Evolutionary conservation across 2,113 vertebrate genomes (phyloP).

Genomic region (Panthera leo): DNA sequence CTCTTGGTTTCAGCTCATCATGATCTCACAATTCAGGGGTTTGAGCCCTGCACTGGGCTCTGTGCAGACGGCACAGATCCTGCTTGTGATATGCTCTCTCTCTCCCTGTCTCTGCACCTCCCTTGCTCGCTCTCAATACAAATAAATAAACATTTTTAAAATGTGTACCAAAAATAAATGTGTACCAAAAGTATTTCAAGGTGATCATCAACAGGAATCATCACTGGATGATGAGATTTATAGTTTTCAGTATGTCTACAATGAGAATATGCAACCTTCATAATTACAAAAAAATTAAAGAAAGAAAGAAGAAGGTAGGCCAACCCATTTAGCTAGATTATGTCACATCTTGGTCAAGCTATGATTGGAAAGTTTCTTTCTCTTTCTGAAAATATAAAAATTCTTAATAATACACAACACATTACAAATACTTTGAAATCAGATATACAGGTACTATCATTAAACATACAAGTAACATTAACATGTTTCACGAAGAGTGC

Average conservation of each 20-base stretch:
- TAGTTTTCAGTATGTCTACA: neutral
- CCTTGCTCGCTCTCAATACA: too few relatives aligned
- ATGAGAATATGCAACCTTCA: neutral
- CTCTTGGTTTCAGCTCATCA: too few relatives aligned
- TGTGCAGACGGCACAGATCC: too few relatives aligned
- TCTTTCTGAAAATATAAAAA: neutral
- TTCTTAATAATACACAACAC: neutral
- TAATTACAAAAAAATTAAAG: neutral
- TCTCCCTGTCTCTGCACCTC: too few relatives aligned
- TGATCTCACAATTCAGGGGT: too few relatives aligned
- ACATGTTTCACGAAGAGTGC: neutral
- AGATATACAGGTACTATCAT: neutral
- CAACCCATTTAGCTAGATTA: neutral
- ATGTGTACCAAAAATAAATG: neutral
- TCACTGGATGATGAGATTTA: neutral
- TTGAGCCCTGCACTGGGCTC: too few relatives aligned
- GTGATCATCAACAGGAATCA: neutral
- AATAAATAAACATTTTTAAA: neutral
- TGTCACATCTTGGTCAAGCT: neutral
- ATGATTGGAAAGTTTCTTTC: neutral
- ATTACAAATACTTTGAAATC: neutral
- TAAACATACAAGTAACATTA: neutral
- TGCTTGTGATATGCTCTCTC: too few relatives aligned
- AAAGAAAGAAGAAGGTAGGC: neutral
- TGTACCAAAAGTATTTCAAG: constrained; percentile 34